These are phyloP conservation scores for Calyptomena viridis DNA, from an alignment of 2,113 vertebrate species.

Conservation along the genomic window DNA sequence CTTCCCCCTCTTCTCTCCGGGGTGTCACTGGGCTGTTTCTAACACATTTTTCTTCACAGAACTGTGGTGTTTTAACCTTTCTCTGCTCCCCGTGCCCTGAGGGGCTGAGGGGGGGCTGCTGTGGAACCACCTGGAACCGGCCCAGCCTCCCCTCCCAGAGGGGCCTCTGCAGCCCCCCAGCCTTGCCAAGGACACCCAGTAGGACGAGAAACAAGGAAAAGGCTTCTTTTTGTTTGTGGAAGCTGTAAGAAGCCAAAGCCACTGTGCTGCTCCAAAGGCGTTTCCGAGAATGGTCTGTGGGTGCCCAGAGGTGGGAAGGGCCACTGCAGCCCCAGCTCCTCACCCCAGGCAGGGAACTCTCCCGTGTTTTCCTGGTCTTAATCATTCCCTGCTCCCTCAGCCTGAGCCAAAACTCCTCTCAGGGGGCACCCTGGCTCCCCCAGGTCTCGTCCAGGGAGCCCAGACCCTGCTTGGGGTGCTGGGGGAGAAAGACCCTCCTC, in stretches of 20 bases:
- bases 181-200: background rate
- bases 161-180: background rate
- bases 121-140: background rate
- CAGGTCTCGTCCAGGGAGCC: too few relatives aligned
- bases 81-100: background rate
- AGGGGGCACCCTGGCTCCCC: background rate
- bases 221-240: background rate
- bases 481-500: background rate
- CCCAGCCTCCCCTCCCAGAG: background rate
- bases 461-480: background rate
- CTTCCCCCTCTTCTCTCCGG: background rate
- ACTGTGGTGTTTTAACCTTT: background rate
- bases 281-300: background rate
- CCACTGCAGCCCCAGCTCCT: fast-evolving
- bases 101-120: background rate
- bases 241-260: background rate
- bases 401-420: too few relatives aligned
- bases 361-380: fast-evolving
- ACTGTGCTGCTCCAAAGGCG: fast-evolving
- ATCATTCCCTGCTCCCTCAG: too few relatives aligned
- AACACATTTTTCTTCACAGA: background rate
- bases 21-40: background rate
- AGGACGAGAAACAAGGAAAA: background rate
- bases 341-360: fast-evolving
- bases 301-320: background rate